phyloP scores from a whole-genome alignment of 2,113 vertebrate species.

The Zosterops pallidus region DNA sequence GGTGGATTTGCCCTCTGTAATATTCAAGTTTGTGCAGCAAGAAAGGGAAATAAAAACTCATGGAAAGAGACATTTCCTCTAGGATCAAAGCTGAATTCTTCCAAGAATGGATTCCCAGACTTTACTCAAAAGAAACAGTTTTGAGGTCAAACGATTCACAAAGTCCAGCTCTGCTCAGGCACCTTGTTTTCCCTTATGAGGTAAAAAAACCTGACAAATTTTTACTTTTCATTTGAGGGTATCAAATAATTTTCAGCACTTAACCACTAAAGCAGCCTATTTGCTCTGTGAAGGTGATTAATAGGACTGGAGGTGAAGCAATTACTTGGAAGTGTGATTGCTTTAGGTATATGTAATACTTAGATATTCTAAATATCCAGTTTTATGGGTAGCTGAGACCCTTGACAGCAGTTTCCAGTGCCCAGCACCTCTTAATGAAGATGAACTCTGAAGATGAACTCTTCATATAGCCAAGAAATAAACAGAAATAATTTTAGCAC shows the following conservation, averaged over 20 bases:
- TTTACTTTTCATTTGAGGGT: background rate
- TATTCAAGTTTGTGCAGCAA: background rate
- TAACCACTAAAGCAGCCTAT: background rate
- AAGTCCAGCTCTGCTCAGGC: background rate
- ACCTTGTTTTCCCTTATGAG: background rate
- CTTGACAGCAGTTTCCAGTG: background rate
- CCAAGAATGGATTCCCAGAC: background rate
- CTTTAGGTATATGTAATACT: background rate
- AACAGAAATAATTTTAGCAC: background rate
- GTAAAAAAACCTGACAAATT: background rate
- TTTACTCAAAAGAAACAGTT: background rate
- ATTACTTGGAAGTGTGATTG: background rate
- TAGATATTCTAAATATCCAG: background rate
- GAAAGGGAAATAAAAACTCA: conserved; percentile 15
- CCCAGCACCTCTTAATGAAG: background rate
- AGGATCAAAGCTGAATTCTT: background rate
- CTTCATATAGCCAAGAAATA: background rate
- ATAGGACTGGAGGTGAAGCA: background rate
- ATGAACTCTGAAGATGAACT: background rate
- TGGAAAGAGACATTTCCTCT: background rate
- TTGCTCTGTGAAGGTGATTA: background rate
- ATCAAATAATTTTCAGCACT: background rate
- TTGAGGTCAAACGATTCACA: background rate
- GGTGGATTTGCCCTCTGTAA: background rate
- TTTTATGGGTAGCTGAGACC: background rate